Evolutionary conservation across 2,888 invertebrate genomes (phyloP), one percentile per base, ranked within the genome.

Genomic region (Apoderus coryli): DNA sequence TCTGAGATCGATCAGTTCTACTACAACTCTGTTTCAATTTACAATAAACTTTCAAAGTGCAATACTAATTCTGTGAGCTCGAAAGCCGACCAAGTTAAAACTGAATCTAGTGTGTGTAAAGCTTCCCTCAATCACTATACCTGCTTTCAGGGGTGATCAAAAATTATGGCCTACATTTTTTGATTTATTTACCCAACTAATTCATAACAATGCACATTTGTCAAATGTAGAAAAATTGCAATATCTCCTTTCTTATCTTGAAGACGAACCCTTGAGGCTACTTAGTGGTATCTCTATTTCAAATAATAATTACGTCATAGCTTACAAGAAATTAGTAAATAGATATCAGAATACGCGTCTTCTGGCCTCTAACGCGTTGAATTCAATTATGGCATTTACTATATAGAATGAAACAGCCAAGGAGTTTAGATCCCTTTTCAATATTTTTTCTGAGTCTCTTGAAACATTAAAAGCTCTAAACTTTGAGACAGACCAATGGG

Each of bases 361-460:
- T 27, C 10, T 27, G 6, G 27, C 27, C 4, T 14, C 14, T 3
- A 27, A 27, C 15, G 27, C 27, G 5, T 10, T 27, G 10, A 15
- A 15, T 15, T n/a, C 27, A 6, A 27, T 27, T 14, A 27, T 27
- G 27, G 4, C 4, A 14, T 14, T 10, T 15, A 19, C 28, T n/a
- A 19, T 28, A 28, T 19, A 28, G 19, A 28, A 28, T 19, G 28
- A 19, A 11, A 16, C 19, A 11, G 28, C 28, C 4, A 28, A 28
- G 11, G 28, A 28, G 3, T 12, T 28, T 5, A 16, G 28, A 5
- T 3, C 6, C 4, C 22, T 28, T 11, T 11, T 28, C n/a, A 19
- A 28, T 28, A 28, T 11, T 10, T 28, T 28, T 22, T 28, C 28
- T 6, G 28, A 28, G 10, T 28, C 28, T 4, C n/a, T 28, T n/a